Conservation (phyloP, 2,113 vertebrate genomes). For the Albula goreensis region DNA sequence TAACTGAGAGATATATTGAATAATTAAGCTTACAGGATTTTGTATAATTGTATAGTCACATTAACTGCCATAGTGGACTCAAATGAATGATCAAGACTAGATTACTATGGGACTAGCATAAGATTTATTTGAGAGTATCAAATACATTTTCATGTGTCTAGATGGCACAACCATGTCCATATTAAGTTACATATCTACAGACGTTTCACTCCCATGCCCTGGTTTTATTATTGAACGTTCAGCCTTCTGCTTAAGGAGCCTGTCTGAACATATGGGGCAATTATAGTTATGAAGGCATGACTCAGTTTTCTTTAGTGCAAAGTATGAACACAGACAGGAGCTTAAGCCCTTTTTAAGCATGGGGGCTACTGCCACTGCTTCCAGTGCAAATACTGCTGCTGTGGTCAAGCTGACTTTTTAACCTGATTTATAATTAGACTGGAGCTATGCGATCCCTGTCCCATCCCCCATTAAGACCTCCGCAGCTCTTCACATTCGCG, state of each 20-base stretch:
- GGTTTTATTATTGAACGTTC: neutral
- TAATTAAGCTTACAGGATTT: neutral
- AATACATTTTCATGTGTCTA: neutral
- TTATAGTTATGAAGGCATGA: neutral
- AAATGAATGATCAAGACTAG: neutral
- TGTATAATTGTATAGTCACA: neutral
- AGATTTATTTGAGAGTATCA: neutral
- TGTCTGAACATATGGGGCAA: neutral
- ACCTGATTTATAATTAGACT: conserved; percentile 91
- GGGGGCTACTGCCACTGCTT: neutral
- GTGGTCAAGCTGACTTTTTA: conserved; percentile 68
- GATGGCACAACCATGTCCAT: neutral
- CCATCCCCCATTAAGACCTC: conserved; percentile 60
- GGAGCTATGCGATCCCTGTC: conserved; percentile 68
- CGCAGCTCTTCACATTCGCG: conserved; percentile 50
- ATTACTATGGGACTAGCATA: neutral
- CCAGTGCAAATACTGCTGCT: neutral
- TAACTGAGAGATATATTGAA: too few species aligned
- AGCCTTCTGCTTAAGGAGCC: neutral
- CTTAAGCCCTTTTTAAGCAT: neutral
- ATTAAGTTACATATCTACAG: neutral
- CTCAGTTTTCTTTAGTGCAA: neutral
- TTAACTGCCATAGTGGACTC: neutral
- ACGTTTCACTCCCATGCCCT: neutral
- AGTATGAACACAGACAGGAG: neutral